Evolutionary conservation across 2,888 invertebrate species (phyloP), one percentile per base, ranked within the genome.

Genomic region (Tubulanus polymorphus): DNA sequence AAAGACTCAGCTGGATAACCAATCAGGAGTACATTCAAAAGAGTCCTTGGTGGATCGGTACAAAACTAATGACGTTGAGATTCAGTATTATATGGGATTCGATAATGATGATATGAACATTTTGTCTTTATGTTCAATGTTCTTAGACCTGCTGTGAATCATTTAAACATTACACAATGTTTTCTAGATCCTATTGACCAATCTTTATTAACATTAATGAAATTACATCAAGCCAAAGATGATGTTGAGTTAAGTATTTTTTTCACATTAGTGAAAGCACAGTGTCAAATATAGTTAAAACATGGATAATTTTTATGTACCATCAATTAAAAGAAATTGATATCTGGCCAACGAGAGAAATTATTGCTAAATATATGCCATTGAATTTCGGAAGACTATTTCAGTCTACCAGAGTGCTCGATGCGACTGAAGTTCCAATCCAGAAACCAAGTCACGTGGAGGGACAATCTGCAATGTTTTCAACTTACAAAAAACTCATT

Each of bases 201-300:
- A 32, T 32, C n/a, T 10, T 32, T 32, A 10, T 32, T 32, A n/a
- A 32, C 35, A 32, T 32, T 32, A 32, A 32, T 32, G 29, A 65
- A 65, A 51, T 30, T 64, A 8, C 47, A 64, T 20, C 51, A 54
- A 29, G 53, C 54, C 15, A 64, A 56, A 47, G 57, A 63, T 12
- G 60, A 64, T 53, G 25, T 52, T 45, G 62, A 64, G 49, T 53
- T 64, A 1, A 26, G 35, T n/a, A 32, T 32, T 45, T 18, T 12
- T 45, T 45, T 45, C 12, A 20, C 10, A 20, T 45, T 10, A 45
- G 46, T 20, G 20, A 45, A 18, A n/a, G n/a, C 10, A 45, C 46
- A 12, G 46, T 45, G 10, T 10, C 10, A 10, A 45, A 12, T 15
- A 45, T 18, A 18, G 8, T 45, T n/a, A 45, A 45, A 10, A 45